Conservation (phyloP, 1,140 invertebrate genomes). For the Nasonia vitripennis region DNA sequence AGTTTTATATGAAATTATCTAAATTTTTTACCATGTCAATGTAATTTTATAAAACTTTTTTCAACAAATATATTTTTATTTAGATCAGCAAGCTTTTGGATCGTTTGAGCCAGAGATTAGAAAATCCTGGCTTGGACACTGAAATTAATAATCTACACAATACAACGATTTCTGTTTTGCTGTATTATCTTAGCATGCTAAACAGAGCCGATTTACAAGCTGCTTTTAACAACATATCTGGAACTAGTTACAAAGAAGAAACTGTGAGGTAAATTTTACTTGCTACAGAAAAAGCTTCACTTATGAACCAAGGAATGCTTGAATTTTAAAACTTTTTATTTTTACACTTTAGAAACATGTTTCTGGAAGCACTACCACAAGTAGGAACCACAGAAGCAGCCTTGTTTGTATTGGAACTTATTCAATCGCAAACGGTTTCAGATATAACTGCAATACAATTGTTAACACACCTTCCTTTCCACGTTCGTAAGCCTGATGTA, state of each 20-base stretch:
- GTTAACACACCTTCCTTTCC: slow-evolving; percentile 78
- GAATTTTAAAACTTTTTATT: not conserved
- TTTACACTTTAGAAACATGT: slow-evolving; percentile 77
- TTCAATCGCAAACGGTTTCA: slow-evolving; percentile 78
- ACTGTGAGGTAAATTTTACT: slow-evolving; percentile 64
- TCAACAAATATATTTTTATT: slow-evolving; percentile 41
- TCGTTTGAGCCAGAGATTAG: slow-evolving; percentile 69
- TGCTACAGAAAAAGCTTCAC: not conserved
- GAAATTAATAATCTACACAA: slow-evolving; percentile 70
- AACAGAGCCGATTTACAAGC: slow-evolving; percentile 64
- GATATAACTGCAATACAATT: slow-evolving; percentile 77
- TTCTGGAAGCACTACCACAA: slow-evolving; percentile 83
- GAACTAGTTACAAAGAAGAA: slow-evolving; percentile 73
- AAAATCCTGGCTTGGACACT: slow-evolving; percentile 71
- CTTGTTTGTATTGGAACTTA: slow-evolving; percentile 79
- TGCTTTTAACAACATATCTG: slow-evolving; percentile 70
- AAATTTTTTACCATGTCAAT: slow-evolving; percentile 5
- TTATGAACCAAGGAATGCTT: not conserved
- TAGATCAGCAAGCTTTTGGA: slow-evolving; percentile 70
- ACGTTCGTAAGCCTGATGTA: slow-evolving; percentile 76
- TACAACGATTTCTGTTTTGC: slow-evolving; percentile 68
- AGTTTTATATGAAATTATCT: not conserved
- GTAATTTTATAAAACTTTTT: not conserved
- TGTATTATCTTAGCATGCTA: slow-evolving; percentile 69
- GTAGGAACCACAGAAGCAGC: slow-evolving; percentile 80